Conservation (phyloP, 2,888 invertebrate genomes). For the Mesorhabditis belari region DNA sequence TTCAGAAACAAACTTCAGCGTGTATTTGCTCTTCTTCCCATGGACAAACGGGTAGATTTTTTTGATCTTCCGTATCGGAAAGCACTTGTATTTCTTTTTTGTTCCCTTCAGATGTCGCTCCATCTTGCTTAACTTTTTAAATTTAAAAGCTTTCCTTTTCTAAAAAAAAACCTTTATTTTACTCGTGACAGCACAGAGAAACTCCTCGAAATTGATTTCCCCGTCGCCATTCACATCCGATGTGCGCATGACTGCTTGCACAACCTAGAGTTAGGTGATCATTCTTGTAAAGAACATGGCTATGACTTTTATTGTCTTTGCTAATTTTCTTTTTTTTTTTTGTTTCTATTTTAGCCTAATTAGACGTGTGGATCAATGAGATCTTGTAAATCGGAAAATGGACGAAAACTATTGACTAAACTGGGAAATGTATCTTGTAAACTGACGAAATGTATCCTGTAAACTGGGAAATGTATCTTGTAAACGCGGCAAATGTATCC, state of each 20-base stretch:
- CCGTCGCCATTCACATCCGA: constrained; percentile 35
- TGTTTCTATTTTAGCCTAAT: too few species aligned
- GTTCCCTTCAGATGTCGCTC: neutral
- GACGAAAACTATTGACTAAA: too few species aligned
- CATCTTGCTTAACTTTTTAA: neutral
- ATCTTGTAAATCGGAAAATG: too few species aligned
- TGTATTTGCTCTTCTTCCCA: neutral
- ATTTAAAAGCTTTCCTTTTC: too few species aligned
- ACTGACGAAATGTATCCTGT: too few species aligned
- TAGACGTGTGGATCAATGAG: too few species aligned
- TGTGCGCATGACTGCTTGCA: constrained; percentile 39
- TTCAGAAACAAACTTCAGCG: neutral
- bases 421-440: too few species aligned
- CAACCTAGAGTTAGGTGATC: constrained; percentile 1
- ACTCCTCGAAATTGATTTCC: constrained; percentile 39
- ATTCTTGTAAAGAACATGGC: neutral
- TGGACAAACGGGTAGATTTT: neutral
- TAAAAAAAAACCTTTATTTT: constrained; percentile 29
- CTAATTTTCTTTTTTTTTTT: too few species aligned
- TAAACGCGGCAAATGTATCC: too few species aligned
- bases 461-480: too few species aligned
- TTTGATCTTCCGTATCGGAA: neutral
- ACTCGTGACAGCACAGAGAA: constrained; percentile 32
- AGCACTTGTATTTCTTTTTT: neutral
- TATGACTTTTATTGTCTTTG: too few species aligned